These are phyloP conservation scores for Trematomus bernacchii DNA, from an alignment of 2,797 vertebrate genomes.

Conservation along the genomic window DNA sequence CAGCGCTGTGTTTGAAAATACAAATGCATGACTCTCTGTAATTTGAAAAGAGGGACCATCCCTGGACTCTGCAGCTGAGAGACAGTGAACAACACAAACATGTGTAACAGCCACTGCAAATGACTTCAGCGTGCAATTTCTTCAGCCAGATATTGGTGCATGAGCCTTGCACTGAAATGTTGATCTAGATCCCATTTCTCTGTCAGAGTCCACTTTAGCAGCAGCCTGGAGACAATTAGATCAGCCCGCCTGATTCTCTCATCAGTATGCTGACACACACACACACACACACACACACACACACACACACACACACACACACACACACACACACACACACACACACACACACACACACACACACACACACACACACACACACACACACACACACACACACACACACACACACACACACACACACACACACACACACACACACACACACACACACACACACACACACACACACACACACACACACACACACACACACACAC, in stretches of 20 bases:
- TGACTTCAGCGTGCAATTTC: neutral
- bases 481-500: too few relatives aligned
- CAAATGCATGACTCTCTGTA: constrained; percentile 21
- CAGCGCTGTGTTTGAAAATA: neutral
- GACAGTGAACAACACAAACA: neutral
- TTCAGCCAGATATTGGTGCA: constrained; percentile 24
- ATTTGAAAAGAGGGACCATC: neutral
- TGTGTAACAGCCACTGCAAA: neutral
- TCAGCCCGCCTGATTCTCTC: constrained; percentile 62
- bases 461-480: too few relatives aligned
- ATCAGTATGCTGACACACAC: constrained; percentile 70
- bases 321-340: too few relatives aligned
- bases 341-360: too few relatives aligned
- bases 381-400: too few relatives aligned
- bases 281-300: too few relatives aligned
- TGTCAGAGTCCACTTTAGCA: constrained; percentile 14
- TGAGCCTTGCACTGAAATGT: neutral
- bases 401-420: too few relatives aligned
- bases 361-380: too few relatives aligned
- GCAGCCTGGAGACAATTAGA: constrained; percentile 57
- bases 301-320: too few relatives aligned
- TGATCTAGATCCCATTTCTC: constrained; percentile 36
- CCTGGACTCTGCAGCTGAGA: neutral
- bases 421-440: too few relatives aligned
- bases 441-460: too few relatives aligned